phyloP scores from a whole-genome alignment of 2,888 invertebrate genomes.

The Protodeltote pygarga region DNA sequence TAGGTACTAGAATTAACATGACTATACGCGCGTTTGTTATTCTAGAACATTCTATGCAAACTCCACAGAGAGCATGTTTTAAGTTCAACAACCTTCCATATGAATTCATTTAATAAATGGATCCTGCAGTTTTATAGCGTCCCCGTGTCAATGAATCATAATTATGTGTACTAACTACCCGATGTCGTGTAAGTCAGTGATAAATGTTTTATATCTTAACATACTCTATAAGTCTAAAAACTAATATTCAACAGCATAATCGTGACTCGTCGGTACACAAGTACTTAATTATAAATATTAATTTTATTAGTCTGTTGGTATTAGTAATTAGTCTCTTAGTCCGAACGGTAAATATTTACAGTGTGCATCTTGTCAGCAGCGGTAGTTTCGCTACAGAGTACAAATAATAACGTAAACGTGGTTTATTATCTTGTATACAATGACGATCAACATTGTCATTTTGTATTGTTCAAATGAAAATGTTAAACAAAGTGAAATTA shows the following conservation, averaged over 20 bases:
- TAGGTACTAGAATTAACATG: constrained; percentile 6
- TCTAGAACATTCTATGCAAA: constrained; percentile 47
- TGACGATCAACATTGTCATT: constrained; percentile 15
- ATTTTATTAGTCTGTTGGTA: constrained; percentile 4
- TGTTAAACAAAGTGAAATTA: constrained; percentile 29
- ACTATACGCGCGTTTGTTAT: constrained; percentile 12
- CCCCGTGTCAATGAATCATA: constrained; percentile 35
- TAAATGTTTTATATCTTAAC: constrained; percentile 5
- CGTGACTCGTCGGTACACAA: constrained; percentile 5
- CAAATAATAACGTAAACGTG: constrained; percentile 22
- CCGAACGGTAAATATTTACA: constrained; percentile 18
- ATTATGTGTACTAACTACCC: background rate
- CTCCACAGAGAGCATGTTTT: constrained; percentile 43
- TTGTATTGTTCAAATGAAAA: constrained; percentile 22
- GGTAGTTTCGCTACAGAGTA: constrained; percentile 10
- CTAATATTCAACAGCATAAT: constrained; percentile 1
- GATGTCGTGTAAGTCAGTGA: constrained; percentile 5
- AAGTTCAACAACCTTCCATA: constrained; percentile 60
- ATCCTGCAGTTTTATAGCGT: constrained; percentile 62
- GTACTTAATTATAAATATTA: constrained; percentile 5
- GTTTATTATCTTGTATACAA: constrained; percentile 19
- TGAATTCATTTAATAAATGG: constrained; percentile 62
- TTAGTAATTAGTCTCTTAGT: constrained; percentile 6
- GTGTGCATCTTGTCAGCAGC: constrained; percentile 2
- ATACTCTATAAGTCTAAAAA: background rate